Evolutionary conservation across 2,888 invertebrate genomes (phyloP), one percentile per base, ranked within the genome.

Genomic region (Acanthosepion pharaonis): DNA sequence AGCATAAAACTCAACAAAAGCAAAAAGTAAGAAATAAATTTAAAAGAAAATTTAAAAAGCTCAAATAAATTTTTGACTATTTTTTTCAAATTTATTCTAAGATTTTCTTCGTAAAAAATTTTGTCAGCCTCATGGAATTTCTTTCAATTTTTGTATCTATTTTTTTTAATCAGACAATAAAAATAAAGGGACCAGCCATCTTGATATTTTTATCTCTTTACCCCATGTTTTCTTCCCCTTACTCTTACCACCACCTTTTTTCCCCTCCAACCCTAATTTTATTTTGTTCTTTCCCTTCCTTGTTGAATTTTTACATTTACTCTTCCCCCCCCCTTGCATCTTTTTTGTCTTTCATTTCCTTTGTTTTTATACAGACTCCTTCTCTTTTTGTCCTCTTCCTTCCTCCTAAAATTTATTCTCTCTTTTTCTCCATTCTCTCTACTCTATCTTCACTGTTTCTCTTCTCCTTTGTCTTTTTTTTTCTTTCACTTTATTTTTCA

Each of bases 31-130:
- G 15, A 78, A 78, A n/a, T 33, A 78, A 78, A 11, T n/a, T 78
- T n/a, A n/a, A 78, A 18, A 78, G 78, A 78, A 78, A 78, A 15
- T 11, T 1, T 33, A n/a, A 15, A 78, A 78, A 78, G 78, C 78
- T 78, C 78, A 78, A 78, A 78, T 78, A 78, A 78, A 78, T 33
- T 78, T 78, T 78, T 78, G 78, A 78, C 15, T 78, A 78, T 78
- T 78, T 78, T 78, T 78, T 78, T 78, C n/a, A 78, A n/a, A 78
- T 78, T 78, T 78, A 78, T 78, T 78, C 78, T 78, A n/a, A 78
- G n/a, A 78, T 78, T 78, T 78, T 78, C 23, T 78, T 11, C 28
- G 8, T 28, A 78, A 78, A 78, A 28, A 9, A 78, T n/a, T 78
- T 78, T 78, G 78, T 78, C 78, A n/a, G n/a, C 78, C 1, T 78